Percentiles rank a stretch among this genome's conserved stretches.
phyloP scores from a whole-genome alignment of 2,888 invertebrate species.

The Acanthococcus lagerstroemiae region DNA sequence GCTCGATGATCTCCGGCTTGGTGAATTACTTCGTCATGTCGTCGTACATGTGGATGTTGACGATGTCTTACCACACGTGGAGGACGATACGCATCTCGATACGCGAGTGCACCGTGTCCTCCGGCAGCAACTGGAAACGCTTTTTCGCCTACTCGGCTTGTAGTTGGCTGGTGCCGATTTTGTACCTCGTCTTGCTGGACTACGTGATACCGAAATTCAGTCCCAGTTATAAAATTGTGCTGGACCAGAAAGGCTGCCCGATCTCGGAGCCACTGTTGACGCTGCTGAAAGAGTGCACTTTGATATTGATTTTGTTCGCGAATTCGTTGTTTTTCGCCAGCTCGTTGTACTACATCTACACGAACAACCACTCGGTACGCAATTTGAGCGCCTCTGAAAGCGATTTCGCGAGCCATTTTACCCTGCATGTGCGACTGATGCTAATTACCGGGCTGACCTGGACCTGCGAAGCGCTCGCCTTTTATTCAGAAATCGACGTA shows the following conservation, averaged over 20 bases:
- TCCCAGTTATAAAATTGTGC: background rate
- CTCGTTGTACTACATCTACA: conserved; percentile 10
- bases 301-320: conserved; percentile 8
- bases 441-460: conserved; percentile 10
- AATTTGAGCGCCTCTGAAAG: conserved; percentile 1
- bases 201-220: background rate
- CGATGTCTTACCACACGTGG: conserved; percentile 19
- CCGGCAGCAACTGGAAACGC: conserved; percentile 7
- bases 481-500: background rate
- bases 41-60: conserved; percentile 20
- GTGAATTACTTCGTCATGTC: conserved; percentile 18
- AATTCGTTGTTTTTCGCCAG: conserved; percentile 11
- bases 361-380: conserved; percentile 4
- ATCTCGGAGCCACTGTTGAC: conserved; percentile 4
- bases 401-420: conserved; percentile 4
- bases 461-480: conserved; percentile 7
- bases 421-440: conserved; percentile 4
- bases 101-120: background rate
- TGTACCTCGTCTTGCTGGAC: conserved; percentile 1
- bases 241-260: background rate
- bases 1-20: background rate
- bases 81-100: conserved; percentile 11
- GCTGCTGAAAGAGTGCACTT: background rate
- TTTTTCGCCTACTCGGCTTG: conserved; percentile 2
- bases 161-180: conserved; percentile 1